Percentiles rank a stretch among this genome's conserved stretches.
phyloP scores from a whole-genome alignment of 2,797 vertebrate genomes.

The Ispidina picta region DNA sequence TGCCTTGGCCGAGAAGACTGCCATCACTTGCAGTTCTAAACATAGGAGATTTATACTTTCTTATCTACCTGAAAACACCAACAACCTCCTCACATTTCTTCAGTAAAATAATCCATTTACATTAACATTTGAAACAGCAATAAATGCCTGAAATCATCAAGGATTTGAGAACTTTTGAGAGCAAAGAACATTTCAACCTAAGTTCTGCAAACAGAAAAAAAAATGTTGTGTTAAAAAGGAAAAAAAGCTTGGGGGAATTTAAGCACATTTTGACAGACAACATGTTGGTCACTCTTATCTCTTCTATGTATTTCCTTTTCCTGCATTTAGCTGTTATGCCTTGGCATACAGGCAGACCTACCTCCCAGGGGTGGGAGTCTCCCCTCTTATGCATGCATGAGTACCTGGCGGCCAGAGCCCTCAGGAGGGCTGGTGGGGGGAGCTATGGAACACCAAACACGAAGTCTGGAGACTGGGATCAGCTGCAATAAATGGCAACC shows the following conservation, averaged over 20 bases:
- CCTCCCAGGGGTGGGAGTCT: background rate
- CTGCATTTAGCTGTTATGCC: background rate
- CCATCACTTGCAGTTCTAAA: background rate
- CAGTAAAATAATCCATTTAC: background rate
- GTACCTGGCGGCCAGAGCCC: background rate
- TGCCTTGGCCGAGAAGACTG: background rate
- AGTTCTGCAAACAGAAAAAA: background rate
- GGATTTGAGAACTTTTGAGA: background rate
- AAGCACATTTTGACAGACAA: background rate
- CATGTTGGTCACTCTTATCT: background rate
- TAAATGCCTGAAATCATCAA: background rate
- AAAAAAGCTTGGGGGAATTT: background rate
- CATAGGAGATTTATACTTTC: background rate
- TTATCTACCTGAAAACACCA: background rate
- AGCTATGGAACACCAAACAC: background rate
- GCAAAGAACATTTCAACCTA: background rate
- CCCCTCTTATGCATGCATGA: background rate
- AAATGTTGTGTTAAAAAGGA: background rate
- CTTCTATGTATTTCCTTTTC: background rate
- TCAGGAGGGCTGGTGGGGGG: background rate
- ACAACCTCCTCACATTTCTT: background rate
- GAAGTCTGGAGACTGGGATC: background rate
- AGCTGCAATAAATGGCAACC: background rate
- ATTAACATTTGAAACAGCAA: background rate
- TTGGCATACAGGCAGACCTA: background rate